Conservation (phyloP, 2,888 invertebrate species). For the Cinara cedri region DNA sequence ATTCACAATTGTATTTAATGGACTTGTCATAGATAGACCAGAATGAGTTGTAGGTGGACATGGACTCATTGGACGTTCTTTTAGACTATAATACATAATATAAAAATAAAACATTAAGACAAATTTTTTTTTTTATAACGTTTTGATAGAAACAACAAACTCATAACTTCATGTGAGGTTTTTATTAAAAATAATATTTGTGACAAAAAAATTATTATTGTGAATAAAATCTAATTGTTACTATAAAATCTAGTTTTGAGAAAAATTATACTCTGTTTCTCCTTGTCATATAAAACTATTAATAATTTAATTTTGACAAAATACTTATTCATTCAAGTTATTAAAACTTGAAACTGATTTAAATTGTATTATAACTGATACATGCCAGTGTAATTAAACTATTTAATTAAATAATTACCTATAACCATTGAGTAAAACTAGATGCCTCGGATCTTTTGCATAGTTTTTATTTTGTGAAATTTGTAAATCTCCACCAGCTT, state of each 20-base stretch:
- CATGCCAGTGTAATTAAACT: neutral
- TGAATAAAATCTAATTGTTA: too few relatives aligned
- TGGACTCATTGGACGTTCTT: conserved; percentile 74
- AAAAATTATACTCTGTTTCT: too few relatives aligned
- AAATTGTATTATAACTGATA: conserved; percentile 3
- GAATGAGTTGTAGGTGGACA: conserved; percentile 62
- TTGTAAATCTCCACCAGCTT: conserved; percentile 83
- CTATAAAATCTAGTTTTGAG: too few relatives aligned
- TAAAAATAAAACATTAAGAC: neutral
- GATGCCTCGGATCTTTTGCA: conserved; percentile 84
- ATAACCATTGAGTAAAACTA: conserved; percentile 78
- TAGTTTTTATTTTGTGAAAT: conserved; percentile 85
- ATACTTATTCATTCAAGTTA: too few relatives aligned
- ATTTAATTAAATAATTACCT: conserved; percentile 64
- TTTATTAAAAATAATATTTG: too few relatives aligned
- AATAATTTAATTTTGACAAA: too few relatives aligned
- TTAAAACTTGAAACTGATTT: neutral
- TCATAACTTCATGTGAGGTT: too few relatives aligned
- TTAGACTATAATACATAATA: conserved; percentile 64
- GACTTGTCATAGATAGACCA: conserved; percentile 66
- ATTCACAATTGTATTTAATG: conserved; percentile 66
- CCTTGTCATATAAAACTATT: too few relatives aligned
- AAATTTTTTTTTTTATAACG: neutral
- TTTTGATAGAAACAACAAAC: too few relatives aligned
- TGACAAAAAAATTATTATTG: too few relatives aligned